A percentile compares a stretch with the other conserved stretches of the same genome.
Evolutionary conservation across 2,113 vertebrate genomes (phyloP).

Genomic region (Podarcis raffonei): DNA sequence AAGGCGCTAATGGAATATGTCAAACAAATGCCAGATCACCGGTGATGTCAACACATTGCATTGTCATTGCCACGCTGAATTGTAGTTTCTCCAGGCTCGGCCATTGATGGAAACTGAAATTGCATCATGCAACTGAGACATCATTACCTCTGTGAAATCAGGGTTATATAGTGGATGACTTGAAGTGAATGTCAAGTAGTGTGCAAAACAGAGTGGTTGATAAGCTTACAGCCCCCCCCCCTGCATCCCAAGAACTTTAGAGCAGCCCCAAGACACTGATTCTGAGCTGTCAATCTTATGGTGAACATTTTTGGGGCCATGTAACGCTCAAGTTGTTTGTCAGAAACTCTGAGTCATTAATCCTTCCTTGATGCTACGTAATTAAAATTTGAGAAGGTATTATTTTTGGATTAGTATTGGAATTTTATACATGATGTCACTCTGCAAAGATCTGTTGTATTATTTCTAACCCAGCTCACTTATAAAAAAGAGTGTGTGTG

Average conservation of each 20-base stretch:
- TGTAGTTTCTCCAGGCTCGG: not conserved
- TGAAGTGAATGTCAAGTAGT: constrained; percentile 27
- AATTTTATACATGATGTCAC: constrained; percentile 34
- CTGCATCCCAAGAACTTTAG: constrained; percentile 27
- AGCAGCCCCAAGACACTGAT: not conserved
- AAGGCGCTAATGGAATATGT: constrained; percentile 20
- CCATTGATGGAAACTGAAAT: constrained; percentile 11
- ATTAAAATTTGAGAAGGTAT: constrained; percentile 43
- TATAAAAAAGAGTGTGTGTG: not conserved
- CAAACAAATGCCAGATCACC: constrained; percentile 1
- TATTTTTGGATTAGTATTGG: constrained; percentile 31
- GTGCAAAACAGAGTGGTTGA: constrained; percentile 11
- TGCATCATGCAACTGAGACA: not conserved
- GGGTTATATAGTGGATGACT: not conserved
- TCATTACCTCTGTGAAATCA: constrained; percentile 24
- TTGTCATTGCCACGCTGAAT: not conserved
- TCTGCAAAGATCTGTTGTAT: not conserved
- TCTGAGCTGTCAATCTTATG: constrained; percentile 24
- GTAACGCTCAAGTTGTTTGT: constrained; percentile 1
- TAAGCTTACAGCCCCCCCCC: constrained; percentile 21
- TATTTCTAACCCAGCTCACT: constrained; percentile 46
- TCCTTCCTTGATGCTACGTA: constrained; percentile 44
- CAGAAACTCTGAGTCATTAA: constrained; percentile 51
- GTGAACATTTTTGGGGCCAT: not conserved
- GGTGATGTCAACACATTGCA: not conserved